Evolutionary conservation across 1,140 invertebrate genomes (phyloP), one percentile per base, ranked within the genome.

Genomic region (Drosophila rhopaloa): DNA sequence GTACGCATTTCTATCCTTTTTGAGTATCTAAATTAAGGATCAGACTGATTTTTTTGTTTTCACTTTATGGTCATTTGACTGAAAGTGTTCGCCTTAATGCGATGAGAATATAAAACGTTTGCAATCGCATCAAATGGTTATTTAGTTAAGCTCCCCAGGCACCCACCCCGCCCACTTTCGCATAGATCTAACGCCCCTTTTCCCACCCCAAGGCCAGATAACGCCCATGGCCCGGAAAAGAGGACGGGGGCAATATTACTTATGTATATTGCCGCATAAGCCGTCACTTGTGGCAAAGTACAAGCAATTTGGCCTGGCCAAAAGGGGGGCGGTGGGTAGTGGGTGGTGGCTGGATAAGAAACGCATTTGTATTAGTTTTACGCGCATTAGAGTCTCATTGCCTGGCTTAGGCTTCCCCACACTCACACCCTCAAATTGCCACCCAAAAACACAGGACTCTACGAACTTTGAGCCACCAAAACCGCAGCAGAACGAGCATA

Each of bases 361-460:
- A 88, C 76, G 83, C 83, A 88, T 88, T 88, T 88, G 83, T 88
- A 88, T 88, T 88, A 88, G 83, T 88, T 88, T 88, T 88, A 89
- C 84, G 84, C 83, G 83, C 83, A 88, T 88, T 88, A 88, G 84
- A 89, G 83, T 88, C 83, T 89, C 83, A 88, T 88, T 88, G 83
- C 83, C 84, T 77, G 83, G 83, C 83, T 86, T 86, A 88, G 61
- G 83, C 59, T 48, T 48, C 37, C 63, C 63, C 19, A 68, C 24
- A 16, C 60, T 46, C 29, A 63, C 60, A 29, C 60, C 40, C 35
- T 6, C 24, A 11, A 38, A 29, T 13, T 8, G 11, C 37, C 13
- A 51, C 37, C 35, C 32, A 38, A 19, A 56, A 27, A 29, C 50
- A 29, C 70, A 68, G 43, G 51, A 62, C 44, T 32, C 62, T 24